Base-by-base conservation (phyloP, 2,797 vertebrate genomes). In the Molossus molossus region DNA sequence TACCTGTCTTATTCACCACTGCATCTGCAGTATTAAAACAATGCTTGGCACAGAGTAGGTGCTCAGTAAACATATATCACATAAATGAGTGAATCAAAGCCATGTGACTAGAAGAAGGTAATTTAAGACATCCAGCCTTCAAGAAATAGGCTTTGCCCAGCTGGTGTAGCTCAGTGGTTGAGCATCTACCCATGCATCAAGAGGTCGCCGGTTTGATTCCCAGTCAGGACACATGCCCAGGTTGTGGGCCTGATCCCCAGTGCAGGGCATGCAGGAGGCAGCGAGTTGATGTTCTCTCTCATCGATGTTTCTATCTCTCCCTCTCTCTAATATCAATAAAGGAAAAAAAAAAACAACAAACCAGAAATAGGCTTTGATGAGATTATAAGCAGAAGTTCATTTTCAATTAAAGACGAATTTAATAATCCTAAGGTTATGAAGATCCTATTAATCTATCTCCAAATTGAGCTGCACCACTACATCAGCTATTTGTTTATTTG, bases 341-440 rank as follows among this genome's bases (percentile, higher is more conserved):
- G 40, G 6, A 45, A 45, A 45, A 45, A 45, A 45, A 45, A 45
- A 45, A 45, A 45, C 3, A 45, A 45, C 3, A 40, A 40, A 40
- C 8, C 82, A 94, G 72, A 96, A 79, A 75, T 0, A 87, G 67
- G 25, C n/a, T 85, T 69, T 12, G 55, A 73, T 82, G 53, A 88
- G 64, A 72, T 50, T 83, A 25, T 40, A 60, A 87, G 29, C 60
- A 90, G 50, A 60, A 48, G 4, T 81, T 40, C 23, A 72, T 81
- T 72, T 82, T 65, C 8, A 89, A 64, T 55, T 95, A 87, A 90
- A 97, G 53, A 79, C 62, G 40, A 91, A 88, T 40, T 82, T 33
- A 81, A 29, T 84, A 75, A 94, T 73, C 75, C 29, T 85, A 75
- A 90, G 23, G 29, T 92, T 93, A 87, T 55, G 23, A 90, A 90